Evolutionary conservation across 2,797 vertebrate species (phyloP).

Genomic region (Chrysocyon brachyurus): DNA sequence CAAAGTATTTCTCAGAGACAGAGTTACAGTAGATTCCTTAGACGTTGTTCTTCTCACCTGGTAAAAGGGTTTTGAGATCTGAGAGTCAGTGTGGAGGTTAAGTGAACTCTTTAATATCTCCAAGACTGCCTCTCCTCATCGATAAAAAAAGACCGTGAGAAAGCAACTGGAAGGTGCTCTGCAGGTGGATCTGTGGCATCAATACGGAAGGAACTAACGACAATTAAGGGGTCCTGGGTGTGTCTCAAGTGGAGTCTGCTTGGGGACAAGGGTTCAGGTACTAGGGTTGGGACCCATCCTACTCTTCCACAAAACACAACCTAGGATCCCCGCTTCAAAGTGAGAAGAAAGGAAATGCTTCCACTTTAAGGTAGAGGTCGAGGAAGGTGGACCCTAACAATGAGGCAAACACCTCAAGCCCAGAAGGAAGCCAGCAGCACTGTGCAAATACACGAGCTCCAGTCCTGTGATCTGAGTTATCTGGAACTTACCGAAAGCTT

Average conservation of each 20-base stretch:
- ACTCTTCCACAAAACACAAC: background rate
- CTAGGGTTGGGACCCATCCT: background rate
- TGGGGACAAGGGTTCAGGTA: background rate
- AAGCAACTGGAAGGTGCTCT: background rate
- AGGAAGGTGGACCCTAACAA: background rate
- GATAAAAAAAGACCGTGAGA: background rate
- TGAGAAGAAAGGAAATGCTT: background rate
- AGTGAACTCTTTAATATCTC: background rate
- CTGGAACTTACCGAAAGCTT: background rate
- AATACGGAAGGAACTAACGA: background rate
- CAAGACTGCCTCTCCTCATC: background rate
- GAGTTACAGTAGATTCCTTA: background rate
- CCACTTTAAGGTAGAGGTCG: background rate
- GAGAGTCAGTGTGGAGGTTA: background rate
- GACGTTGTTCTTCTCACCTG: background rate
- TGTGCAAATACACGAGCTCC: background rate
- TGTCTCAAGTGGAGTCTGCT: background rate
- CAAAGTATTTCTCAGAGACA: slow-evolving; percentile 6
- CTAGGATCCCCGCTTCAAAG: background rate
- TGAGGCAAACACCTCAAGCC: background rate
- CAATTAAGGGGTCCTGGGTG: too few species aligned
- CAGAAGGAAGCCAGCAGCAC: background rate
- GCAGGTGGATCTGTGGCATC: fast-evolving
- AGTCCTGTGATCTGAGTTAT: background rate
- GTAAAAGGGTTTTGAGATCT: background rate